Base-by-base conservation (phyloP, 1,140 invertebrate species). In the Papilio dardanus region DNA sequence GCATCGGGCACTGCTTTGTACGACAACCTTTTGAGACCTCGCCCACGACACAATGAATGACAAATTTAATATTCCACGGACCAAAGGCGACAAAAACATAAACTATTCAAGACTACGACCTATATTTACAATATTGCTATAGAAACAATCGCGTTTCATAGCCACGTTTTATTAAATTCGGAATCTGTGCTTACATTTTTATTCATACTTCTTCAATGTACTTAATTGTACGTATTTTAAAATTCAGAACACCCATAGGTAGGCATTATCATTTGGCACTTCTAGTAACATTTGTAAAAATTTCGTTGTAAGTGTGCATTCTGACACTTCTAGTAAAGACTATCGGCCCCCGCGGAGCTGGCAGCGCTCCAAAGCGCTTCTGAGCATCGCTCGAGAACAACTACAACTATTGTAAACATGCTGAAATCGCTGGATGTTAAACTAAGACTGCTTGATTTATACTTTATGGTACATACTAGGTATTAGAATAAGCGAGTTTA, bases 311-410 rank as follows among this genome's bases (percentile, higher is more conserved):
- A 7, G n/a, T 46, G 24, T 14, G 10, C 54, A 62, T 0, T 62
- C 1, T 62, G 21, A 62, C 24, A 62, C 16, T 6, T n/a, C n/a
- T 19, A 50, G 8, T 12, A 14, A 62, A 30, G 54, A 28, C 2
- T 10, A 1, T 1, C 54, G 12, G 54, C 7, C 50, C 50, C 8
- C 10, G 19, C 19, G 3, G 50, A 19, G 50, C 24, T 62, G 54
- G 54, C 54, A 62, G 24, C 54, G 24, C 54, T 62, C 54, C 54
- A 62, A 62, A 62, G 54, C 54, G 54, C 54, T 62, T 28, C 28
- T 24, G 30, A 1, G 16, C n/a, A 28, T 28, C 10, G 8, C 21
- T 62, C 3, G 24, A 10, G 4, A 58, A 62, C 54, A 14, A 58
- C 54, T 58, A 30, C 54, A 30, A 24, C 50, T 24, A 58, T 62